Evolutionary conservation across 2,888 invertebrate genomes (phyloP).

Genomic region (Drosophila eohydei): DNA sequence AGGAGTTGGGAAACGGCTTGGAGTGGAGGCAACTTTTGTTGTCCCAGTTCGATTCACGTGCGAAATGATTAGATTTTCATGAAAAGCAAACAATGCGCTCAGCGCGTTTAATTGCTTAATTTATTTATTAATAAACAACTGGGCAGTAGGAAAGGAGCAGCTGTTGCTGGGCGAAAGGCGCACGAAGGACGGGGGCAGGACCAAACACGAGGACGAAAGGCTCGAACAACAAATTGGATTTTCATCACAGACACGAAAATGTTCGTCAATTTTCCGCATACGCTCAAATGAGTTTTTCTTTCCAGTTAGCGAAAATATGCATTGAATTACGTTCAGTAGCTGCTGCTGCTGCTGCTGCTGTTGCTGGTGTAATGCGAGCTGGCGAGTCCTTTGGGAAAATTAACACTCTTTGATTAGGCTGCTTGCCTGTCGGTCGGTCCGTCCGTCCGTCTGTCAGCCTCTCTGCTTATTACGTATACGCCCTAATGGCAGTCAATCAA

Average conservation of each 20-base stretch:
- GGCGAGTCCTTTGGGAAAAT: slow-evolving; percentile 78
- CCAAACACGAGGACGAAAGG: slow-evolving; percentile 5
- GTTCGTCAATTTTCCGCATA: slow-evolving; percentile 57
- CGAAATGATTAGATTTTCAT: slow-evolving; percentile 76
- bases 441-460: background rate
- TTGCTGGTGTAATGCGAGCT: slow-evolving; percentile 30
- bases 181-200: background rate
- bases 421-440: background rate
- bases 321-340: slow-evolving; percentile 18
- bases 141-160: slow-evolving; percentile 39
- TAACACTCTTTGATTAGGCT: slow-evolving; percentile 79
- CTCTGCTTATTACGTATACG: slow-evolving; percentile 77
- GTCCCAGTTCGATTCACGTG: slow-evolving; percentile 51
- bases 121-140: slow-evolving; percentile 76
- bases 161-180: slow-evolving; percentile 42
- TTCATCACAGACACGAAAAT: slow-evolving; percentile 50
- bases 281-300: slow-evolving; percentile 62
- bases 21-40: slow-evolving; percentile 1
- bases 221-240: slow-evolving; percentile 64
- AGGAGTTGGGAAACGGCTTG: slow-evolving; percentile 4
- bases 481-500: slow-evolving; percentile 80
- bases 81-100: slow-evolving; percentile 64
- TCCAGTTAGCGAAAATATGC: slow-evolving; percentile 54
- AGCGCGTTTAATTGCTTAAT: slow-evolving; percentile 77
- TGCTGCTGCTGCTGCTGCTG: background rate